Evolutionary conservation across 2,888 invertebrate species (phyloP), one percentile per base, ranked within the genome.

Genomic region (Notodonta ziczac): DNA sequence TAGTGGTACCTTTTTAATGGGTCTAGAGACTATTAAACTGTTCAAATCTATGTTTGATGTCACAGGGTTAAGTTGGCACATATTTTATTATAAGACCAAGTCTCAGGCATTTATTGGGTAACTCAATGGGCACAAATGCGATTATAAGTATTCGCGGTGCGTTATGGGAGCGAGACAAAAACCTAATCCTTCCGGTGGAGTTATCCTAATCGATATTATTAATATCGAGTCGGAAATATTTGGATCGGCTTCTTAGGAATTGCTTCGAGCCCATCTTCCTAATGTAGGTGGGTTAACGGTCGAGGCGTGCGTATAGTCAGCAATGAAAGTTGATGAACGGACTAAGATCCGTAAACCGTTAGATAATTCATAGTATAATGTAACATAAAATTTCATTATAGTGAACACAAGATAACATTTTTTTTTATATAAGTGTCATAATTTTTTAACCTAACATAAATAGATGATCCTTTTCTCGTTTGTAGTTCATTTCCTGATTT

Each of bases 121-220:
- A 16, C 16, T 16, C 55, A 10, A 14, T 13, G 55, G 44, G 24
- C 39, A 56, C 44, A 44, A 56, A 16, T 44, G 42, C 42, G 16
- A 16, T 56, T 42, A n/a, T 40, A 56, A 42, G 44, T 42, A 40
- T 50, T 50, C 16, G 50, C 56, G 65, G 59, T 44, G 60, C 59
- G 60, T 24, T 51, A 32, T 52, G 35, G 42, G 56, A 60, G 59
- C 57, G 64, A 62, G 56, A 63, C 64, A 64, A 66, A 65, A 69
- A 70, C 69, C 59, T 60, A 60, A 55, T 42, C 52, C 54, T 56
- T 44, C 32, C 51, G 67, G 60, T 65, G 62, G 76, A 76, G 75
- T 76, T 73, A 72, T 70, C 68, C 67, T 73, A 80, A 81, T 81
- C 83, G 81, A 83, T 81, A 81, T 74, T 79, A 79, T 82, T 82